Evolutionary conservation across 1,140 invertebrate genomes (phyloP), one percentile per base, ranked within the genome.

Genomic region (Ctenoplectra terminalis): DNA sequence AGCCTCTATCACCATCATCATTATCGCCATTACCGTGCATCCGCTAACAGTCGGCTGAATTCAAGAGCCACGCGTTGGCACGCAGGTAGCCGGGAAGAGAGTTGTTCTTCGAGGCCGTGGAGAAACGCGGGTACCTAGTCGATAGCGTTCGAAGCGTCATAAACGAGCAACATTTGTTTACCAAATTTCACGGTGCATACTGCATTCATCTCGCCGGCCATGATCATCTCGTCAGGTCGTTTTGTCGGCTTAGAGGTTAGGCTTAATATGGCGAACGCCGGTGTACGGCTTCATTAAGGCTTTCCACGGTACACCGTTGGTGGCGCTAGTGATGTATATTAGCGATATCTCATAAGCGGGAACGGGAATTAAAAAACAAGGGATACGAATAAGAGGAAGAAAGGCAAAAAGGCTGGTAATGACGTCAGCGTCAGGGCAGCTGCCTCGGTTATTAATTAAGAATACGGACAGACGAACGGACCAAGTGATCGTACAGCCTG

Each of bases 361-460:
- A 73, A 73, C 48, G 79, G 58, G 73, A 86, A 88, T 60, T 40
- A 69, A 71, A 74, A 48, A 60, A 63, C 71, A 17, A 61, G 48
- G 71, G 46, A 66, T 81, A 85, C 71, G 79, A 37, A 26, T 50
- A 74, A 76, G 63, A 84, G 83, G 60, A 67, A 58, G 81, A 74
- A 64, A 78, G 75, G 85, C 88, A 88, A 92, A 91, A 91, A 90
- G 85, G 83, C 48, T 71, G 75, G 87, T 93, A 93, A 93, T 93
- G 92, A 93, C 90, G 90, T 90, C 90, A 91, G 86, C 81, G 83
- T 81, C 43, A 78, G 79, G 84, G 87, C 92, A 92, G 91, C 92
- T 91, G 90, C 88, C 88, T 89, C 64, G 85, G 90, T 93, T 93
- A 93, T 93, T 93, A 93, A 93, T 93, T 93, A 92, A 92, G 88